Evolutionary conservation across 1,140 invertebrate species (phyloP).

Genomic region (Drosophila ficusphila): DNA sequence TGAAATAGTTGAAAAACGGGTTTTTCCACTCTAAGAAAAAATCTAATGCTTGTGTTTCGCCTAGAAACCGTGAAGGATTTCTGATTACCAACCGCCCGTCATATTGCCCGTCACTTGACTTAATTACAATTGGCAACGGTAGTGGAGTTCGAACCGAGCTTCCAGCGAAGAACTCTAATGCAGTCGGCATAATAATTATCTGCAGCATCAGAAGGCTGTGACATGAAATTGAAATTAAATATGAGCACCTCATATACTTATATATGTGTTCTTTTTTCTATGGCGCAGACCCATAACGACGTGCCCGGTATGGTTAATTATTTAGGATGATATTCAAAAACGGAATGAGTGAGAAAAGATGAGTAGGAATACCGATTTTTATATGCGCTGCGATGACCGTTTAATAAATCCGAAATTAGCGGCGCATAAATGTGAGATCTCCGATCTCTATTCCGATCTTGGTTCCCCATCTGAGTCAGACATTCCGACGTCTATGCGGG

Average conservation of each 20-base stretch:
- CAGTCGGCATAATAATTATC: constrained; percentile 72
- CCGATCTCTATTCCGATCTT: constrained; percentile 8
- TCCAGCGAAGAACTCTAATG: constrained; percentile 55
- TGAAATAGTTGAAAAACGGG: background rate
- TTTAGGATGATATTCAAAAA: constrained; percentile 78
- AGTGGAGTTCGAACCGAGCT: constrained; percentile 19
- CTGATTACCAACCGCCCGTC: constrained; percentile 29
- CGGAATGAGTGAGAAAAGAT: constrained; percentile 49
- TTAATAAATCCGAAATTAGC: constrained; percentile 76
- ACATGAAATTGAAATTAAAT: constrained; percentile 80
- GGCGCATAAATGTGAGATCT: constrained; percentile 57
- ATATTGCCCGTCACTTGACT: constrained; percentile 72
- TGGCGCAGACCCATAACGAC: constrained; percentile 57
- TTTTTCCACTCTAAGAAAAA: background rate
- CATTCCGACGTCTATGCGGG: constrained; percentile 60
- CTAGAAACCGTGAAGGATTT: constrained; percentile 19
- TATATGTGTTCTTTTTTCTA: constrained; percentile 21
- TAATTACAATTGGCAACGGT: constrained; percentile 68
- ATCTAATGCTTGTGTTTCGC: constrained; percentile 13
- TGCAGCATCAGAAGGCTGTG: constrained; percentile 70
- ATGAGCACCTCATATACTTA: constrained; percentile 51
- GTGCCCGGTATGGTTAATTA: constrained; percentile 77
- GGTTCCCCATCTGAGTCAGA: constrained; percentile 39
- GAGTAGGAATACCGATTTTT: constrained; percentile 71
- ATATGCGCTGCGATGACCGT: constrained; percentile 63